Evolutionary conservation across 2,888 invertebrate genomes (phyloP).

Genomic region (Pollenia amentaria): DNA sequence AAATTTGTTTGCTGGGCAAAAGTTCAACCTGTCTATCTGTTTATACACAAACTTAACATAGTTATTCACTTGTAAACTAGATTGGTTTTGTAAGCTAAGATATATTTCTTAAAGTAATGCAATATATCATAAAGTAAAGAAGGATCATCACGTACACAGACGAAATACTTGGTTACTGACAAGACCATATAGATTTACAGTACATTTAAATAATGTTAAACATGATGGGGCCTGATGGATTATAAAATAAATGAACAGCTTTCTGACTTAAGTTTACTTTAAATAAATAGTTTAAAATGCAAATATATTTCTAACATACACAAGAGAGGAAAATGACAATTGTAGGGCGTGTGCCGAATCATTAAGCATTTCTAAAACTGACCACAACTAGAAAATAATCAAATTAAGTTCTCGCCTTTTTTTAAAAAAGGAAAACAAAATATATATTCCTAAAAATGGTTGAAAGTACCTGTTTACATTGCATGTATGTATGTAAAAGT

Average conservation of each 20-base stretch:
- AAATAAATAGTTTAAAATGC: not conserved
- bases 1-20: not conserved
- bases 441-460: too few relatives aligned
- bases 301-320: not conserved
- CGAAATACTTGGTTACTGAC: not conserved
- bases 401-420: too few relatives aligned
- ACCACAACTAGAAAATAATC: too few relatives aligned
- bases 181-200: not conserved
- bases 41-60: not conserved
- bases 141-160: not conserved
- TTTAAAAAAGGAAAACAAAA: too few relatives aligned
- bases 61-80: not conserved
- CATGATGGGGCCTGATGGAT: not conserved
- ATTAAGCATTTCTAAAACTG: too few relatives aligned
- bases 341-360: too few relatives aligned
- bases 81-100: too few relatives aligned
- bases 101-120: not conserved
- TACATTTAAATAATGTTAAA: not conserved
- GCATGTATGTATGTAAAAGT: not conserved
- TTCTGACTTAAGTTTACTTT: not conserved
- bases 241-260: too few relatives aligned
- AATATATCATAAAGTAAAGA: constrained; percentile 8
- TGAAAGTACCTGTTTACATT: too few relatives aligned
- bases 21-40: not conserved
- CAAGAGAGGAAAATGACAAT: too few relatives aligned